phyloP scores from a whole-genome alignment of 2,113 vertebrate species.

The Mobula hypostoma region DNA sequence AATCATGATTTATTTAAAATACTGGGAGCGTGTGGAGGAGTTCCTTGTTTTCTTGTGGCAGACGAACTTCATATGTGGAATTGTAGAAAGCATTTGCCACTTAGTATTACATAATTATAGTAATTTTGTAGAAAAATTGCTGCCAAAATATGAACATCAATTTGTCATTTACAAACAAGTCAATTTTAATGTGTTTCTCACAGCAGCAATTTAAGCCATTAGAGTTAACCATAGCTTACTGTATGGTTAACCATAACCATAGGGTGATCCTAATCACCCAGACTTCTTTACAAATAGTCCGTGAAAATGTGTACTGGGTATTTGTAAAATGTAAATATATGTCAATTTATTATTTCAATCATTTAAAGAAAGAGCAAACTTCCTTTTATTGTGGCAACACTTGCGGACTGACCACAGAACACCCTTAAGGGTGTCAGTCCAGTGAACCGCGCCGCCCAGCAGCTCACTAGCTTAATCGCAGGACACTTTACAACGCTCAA shows the following conservation, averaged over 20 bases:
- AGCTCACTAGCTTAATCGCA: no score
- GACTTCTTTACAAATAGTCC: not conserved
- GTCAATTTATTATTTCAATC: not conserved
- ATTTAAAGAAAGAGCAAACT: not conserved
- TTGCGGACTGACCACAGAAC: no score
- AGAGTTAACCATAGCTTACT: not conserved
- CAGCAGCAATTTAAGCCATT: not conserved
- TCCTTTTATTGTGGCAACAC: not conserved
- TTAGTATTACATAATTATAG: not conserved
- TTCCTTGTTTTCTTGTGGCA: not conserved
- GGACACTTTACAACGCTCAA: no score
- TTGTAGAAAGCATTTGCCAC: not conserved
- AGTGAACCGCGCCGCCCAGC: no score
- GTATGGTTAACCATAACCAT: not conserved
- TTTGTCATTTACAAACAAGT: not conserved
- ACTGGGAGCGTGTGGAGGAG: not conserved
- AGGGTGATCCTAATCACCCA: not conserved
- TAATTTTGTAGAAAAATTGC: not conserved
- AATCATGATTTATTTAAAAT: not conserved
- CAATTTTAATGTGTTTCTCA: not conserved
- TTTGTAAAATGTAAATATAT: not conserved
- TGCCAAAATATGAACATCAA: not conserved
- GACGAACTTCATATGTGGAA: not conserved
- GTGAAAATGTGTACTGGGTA: not conserved
- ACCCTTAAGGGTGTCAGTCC: no score